A percentile compares a stretch with the other conserved stretches of the same genome.
Evolutionary conservation across 1,140 invertebrate species (phyloP).

Genomic region (Drosophila quadrilineata): DNA sequence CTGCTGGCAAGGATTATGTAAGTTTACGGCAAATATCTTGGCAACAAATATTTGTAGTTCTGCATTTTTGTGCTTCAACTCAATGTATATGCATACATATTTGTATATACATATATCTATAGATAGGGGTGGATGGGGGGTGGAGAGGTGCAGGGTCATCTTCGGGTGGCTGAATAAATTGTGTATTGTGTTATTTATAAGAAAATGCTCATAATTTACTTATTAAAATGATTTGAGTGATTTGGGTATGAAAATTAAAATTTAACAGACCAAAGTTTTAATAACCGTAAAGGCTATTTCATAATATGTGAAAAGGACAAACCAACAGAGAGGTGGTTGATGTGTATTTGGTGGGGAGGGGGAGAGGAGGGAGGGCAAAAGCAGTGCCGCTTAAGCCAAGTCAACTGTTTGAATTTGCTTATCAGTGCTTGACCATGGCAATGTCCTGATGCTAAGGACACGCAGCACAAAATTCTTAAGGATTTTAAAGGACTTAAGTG

Average conservation of each 20-base stretch:
- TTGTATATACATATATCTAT: no score
- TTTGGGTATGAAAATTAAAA: conserved; percentile 77
- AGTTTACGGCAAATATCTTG: conserved; percentile 51
- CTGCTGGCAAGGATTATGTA: conserved; percentile 64
- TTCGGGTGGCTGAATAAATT: conserved; percentile 60
- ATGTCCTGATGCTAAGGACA: conserved; percentile 27
- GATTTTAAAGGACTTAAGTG: conserved; percentile 67
- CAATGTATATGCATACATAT: no score
- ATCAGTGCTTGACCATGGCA: conserved; percentile 69
- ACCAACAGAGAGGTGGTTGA: not conserved
- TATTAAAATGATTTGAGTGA: conserved; percentile 80
- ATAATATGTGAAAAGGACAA: conserved; percentile 18
- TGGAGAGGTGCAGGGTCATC: not conserved
- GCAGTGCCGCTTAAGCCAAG: conserved; percentile 58
- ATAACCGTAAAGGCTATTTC: conserved; percentile 66
- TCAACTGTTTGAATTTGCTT: conserved; percentile 72
- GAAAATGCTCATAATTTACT: conserved; percentile 76
- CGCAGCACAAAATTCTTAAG: conserved; percentile 60
- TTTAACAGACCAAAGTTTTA: conserved; percentile 66
- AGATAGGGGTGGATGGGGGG: no score
- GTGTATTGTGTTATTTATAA: conserved; percentile 80
- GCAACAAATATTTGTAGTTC: conserved; percentile 69
- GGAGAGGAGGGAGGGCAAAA: not conserved
- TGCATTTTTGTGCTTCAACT: conserved; percentile 46
- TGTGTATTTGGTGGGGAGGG: no score